Evolutionary conservation across 2,888 invertebrate genomes (phyloP).

Genomic region (Clanis bilineata): DNA sequence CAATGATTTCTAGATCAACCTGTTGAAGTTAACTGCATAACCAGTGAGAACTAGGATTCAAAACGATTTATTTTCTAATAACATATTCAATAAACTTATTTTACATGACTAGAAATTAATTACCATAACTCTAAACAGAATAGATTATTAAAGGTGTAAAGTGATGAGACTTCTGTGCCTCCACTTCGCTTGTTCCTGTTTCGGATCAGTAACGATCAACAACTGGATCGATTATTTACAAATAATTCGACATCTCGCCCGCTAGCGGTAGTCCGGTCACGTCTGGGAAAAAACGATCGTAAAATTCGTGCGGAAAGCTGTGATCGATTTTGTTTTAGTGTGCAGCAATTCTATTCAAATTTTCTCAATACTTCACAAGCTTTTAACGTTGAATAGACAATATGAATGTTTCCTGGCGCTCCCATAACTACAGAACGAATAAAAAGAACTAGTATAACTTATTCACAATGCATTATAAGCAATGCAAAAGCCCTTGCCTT

Average conservation of each 20-base stretch:
- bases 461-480: conserved; percentile 46
- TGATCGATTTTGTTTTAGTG: conserved; percentile 39
- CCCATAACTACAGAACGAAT: conserved; percentile 21
- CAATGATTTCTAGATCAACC: no score
- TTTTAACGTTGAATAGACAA: conserved; percentile 8
- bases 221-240: conserved; percentile 70
- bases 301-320: conserved; percentile 69
- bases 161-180: background rate
- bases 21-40: no score
- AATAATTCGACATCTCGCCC: conserved; percentile 58
- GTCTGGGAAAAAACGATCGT: conserved; percentile 66
- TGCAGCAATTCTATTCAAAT: conserved; percentile 22
- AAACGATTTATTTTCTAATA: no score
- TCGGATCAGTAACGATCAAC: conserved; percentile 56
- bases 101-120: background rate
- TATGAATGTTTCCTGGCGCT: conserved; percentile 16
- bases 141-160: background rate
- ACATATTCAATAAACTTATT: no score
- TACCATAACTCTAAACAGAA: background rate
- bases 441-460: conserved; percentile 42
- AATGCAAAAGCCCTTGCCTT: conserved; percentile 46
- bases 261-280: conserved; percentile 59
- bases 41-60: no score
- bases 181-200: conserved; percentile 35
- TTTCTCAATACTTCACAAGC: conserved; percentile 20